Conservation (phyloP, 2,888 invertebrate species). For the Drosophila atripex region DNA sequence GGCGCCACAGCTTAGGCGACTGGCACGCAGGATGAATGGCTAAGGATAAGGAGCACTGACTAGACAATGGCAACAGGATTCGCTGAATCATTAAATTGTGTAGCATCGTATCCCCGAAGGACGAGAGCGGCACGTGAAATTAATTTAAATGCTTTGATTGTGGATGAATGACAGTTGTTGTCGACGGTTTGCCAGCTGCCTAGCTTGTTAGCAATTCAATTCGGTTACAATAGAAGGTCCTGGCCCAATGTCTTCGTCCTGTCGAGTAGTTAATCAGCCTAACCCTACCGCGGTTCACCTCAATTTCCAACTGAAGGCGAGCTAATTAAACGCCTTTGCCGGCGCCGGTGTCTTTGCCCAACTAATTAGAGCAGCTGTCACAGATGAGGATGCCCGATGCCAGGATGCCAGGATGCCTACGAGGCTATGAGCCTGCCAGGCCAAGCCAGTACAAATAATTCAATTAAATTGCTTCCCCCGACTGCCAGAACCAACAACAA, state of each 20-base stretch:
- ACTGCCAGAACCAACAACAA: constrained; percentile 16
- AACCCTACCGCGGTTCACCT: constrained; percentile 70
- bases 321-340: constrained; percentile 71
- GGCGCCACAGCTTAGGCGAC: constrained; percentile 8
- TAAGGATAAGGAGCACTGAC: constrained; percentile 23
- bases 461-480: constrained; percentile 65
- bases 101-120: constrained; percentile 9
- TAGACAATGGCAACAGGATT: constrained; percentile 47
- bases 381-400: constrained; percentile 42
- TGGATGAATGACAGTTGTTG: constrained; percentile 34
- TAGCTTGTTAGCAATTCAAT: constrained; percentile 55
- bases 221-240: constrained; percentile 51
- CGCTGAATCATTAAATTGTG: constrained; percentile 45
- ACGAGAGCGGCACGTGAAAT: constrained; percentile 54
- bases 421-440: constrained; percentile 12
- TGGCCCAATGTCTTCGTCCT: constrained; percentile 9
- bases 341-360: constrained; percentile 36
- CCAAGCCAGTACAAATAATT: constrained; percentile 64
- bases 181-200: constrained; percentile 17
- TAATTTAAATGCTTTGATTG: constrained; percentile 61
- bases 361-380: constrained; percentile 71
- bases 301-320: constrained; percentile 39
- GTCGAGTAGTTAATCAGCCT: constrained; percentile 57
- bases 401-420: background rate
- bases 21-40: constrained; percentile 44